phyloP scores from a whole-genome alignment of 2,888 invertebrate species.

The Quadroppia sp. region DNA sequence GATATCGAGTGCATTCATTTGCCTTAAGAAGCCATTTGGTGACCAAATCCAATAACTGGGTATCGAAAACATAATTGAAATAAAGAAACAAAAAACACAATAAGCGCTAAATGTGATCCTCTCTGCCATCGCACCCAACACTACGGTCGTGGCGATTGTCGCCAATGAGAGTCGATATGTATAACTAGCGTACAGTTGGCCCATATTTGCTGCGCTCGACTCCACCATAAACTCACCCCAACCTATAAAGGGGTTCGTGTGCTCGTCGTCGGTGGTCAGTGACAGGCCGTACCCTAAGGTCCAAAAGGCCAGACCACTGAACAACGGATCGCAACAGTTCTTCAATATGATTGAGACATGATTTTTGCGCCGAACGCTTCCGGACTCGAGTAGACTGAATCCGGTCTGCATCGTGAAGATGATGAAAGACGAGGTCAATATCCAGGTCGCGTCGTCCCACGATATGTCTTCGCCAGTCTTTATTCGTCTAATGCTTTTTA shows the following conservation, averaged over 20 bases:
- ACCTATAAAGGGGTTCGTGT: constrained; percentile 67
- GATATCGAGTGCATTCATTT: constrained; percentile 52
- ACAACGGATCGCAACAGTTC: constrained; percentile 84
- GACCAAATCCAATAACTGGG: constrained; percentile 62
- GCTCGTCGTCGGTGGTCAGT: constrained; percentile 66
- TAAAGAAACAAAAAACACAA: constrained; percentile 79
- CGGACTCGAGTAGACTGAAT: constrained; percentile 89
- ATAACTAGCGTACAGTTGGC: constrained; percentile 78
- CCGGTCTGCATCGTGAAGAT: constrained; percentile 91
- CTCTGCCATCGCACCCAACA: constrained; percentile 92
- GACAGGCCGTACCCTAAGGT: constrained; percentile 88
- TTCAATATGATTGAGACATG: constrained; percentile 98
- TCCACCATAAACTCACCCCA: constrained; percentile 78
- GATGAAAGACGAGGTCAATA: constrained; percentile 79
- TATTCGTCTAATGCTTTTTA: too few species aligned
- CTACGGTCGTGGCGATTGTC: constrained; percentile 83
- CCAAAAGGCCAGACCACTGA: constrained; percentile 92
- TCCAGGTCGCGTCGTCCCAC: constrained; percentile 81
- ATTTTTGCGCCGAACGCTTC: constrained; percentile 71
- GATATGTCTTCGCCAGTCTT: constrained; percentile 35
- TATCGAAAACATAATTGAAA: constrained; percentile 83
- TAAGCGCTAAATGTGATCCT: constrained; percentile 73
- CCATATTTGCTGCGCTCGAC: constrained; percentile 65
- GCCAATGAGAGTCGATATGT: constrained; percentile 81
- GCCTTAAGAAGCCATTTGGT: constrained; percentile 50